Conservation (phyloP, 2,797 vertebrate genomes). For the Propithecus perrieri region DNA sequence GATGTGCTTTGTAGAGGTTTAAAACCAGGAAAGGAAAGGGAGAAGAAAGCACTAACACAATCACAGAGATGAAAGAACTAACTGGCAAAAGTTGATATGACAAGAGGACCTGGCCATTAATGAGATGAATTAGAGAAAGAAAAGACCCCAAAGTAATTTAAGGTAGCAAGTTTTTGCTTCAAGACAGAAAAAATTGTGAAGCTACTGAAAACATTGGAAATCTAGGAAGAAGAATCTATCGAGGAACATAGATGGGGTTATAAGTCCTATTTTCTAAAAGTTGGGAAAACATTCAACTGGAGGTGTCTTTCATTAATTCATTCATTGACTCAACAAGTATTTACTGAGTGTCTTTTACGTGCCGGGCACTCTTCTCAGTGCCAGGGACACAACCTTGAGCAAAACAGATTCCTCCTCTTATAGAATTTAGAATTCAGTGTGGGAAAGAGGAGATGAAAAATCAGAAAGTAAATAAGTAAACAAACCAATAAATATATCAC, state of each 20-base stretch:
- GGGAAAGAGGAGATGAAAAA: background rate
- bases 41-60: background rate
- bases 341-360: background rate
- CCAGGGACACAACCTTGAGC: background rate
- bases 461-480: background rate
- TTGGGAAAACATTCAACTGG: background rate
- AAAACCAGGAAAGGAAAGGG: background rate
- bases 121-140: background rate
- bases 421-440: background rate
- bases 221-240: background rate
- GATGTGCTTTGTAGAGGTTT: background rate
- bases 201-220: background rate
- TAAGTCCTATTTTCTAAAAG: background rate
- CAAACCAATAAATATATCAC: background rate
- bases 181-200: background rate
- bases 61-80: background rate
- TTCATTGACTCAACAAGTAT: background rate
- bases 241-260: background rate
- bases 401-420: background rate
- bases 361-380: background rate
- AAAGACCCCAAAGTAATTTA: background rate
- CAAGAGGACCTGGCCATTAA: background rate
- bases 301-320: background rate
- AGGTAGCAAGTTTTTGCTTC: background rate
- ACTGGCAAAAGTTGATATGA: background rate